Evolutionary conservation across 2,888 invertebrate species (phyloP), one percentile per base, ranked within the genome.

Genomic region (Nomada goodeniana): DNA sequence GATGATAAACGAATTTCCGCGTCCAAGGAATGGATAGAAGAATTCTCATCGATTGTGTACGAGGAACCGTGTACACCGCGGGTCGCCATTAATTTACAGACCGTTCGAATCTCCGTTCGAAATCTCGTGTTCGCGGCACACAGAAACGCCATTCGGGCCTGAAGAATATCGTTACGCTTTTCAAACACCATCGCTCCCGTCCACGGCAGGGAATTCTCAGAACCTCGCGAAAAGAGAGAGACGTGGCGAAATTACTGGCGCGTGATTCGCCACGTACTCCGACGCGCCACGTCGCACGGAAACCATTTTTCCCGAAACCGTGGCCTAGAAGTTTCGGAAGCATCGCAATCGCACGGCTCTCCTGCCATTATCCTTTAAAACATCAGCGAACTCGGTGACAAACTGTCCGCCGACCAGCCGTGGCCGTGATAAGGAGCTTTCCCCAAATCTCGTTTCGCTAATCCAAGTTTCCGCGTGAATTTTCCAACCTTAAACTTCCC

Each of bases 381-480:
- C 70, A 85, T 72, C 74, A 29, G 10, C 10, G 23, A 76, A 86
- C 53, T 86, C 65, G 59, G 67, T 81, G 74, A 68, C 72, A 80
- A 81, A 79, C 72, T 72, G 64, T 75, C 83, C 64, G 80, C 63
- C 69, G 75, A 83, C 75, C 64, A 76, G 67, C 75, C 80, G 72
- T 61, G 42, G 26, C 68, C 57, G 15, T 59, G 88, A 83, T 88
- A 88, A 83, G 79, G 60, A 86, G 76, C 71, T 78, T 76, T 68
- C 47, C 61, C 69, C 42, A 57, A 5, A 15, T 42, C 59, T 52
- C 47, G 57, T 55, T 60, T 57, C 73, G 44, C 44, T 82, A 87
- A 86, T 84, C 85, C 87, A 52, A 80, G 77, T 76, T 80, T 72
- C 79, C 79, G 67, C 80, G 64, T 55, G 76, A 82, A 85, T 86